Evolutionary conservation across 2,113 vertebrate species (phyloP).

Genomic region (Upupa epops): DNA sequence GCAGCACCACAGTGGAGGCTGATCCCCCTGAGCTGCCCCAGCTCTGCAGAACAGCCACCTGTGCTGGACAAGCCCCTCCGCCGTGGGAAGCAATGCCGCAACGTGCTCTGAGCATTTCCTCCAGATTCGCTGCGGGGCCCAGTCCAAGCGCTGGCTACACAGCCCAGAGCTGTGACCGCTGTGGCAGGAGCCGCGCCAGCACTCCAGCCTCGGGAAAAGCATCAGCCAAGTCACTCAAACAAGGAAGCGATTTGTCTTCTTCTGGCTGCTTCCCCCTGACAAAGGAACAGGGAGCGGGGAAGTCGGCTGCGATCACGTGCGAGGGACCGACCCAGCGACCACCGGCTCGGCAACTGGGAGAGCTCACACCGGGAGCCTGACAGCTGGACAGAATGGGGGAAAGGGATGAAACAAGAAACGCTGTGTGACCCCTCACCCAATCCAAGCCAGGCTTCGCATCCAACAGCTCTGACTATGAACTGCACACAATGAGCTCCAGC

Average conservation of each 20-base stretch:
- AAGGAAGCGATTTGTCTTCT: slow-evolving; percentile 61
- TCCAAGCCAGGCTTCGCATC: slow-evolving; percentile 29
- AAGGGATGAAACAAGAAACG: not conserved
- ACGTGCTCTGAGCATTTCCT: not conserved
- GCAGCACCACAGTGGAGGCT: rapidly evolving
- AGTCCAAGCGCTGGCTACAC: slow-evolving; percentile 2
- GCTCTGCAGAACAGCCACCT: not conserved
- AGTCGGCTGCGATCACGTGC: not conserved
- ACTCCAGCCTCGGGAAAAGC: not conserved
- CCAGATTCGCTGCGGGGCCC: not conserved
- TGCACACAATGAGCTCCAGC: slow-evolving; percentile 23
- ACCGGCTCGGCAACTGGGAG: not conserved
- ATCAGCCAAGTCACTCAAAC: slow-evolving; percentile 58
- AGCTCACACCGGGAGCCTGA: not conserved
- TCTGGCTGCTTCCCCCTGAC: slow-evolving; percentile 30
- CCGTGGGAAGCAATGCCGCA: not conserved
- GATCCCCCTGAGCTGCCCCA: not conserved
- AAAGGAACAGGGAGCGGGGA: not conserved
- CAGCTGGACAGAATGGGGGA: not conserved
- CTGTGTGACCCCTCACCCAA: not conserved
- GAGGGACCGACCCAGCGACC: rapidly evolving
- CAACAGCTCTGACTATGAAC: slow-evolving; percentile 28
- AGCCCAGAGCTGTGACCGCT: slow-evolving; percentile 1
- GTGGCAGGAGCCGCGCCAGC: not conserved
- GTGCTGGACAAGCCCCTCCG: not conserved